Evolutionary conservation across 2,113 vertebrate species (phyloP).

Genomic region (Bubo bubo): DNA sequence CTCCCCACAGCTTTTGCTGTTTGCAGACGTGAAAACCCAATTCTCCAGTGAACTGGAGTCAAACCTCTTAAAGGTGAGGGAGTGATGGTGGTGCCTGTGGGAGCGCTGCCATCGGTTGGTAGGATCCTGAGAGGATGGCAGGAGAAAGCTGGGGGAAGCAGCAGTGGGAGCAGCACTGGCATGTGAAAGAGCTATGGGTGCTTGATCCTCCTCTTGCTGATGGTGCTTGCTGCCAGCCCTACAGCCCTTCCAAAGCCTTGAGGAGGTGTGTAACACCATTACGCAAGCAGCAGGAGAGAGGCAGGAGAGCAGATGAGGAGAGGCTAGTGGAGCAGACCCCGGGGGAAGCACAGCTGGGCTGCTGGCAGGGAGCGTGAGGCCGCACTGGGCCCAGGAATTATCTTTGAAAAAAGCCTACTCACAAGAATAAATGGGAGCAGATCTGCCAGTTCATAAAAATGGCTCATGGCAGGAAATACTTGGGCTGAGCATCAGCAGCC

Average conservation of each 20-base stretch:
- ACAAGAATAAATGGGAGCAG: not conserved
- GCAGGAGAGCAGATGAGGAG: not conserved
- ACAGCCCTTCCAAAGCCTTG: not conserved
- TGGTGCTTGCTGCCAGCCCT: not conserved
- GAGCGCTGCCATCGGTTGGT: accelerated
- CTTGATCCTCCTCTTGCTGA: not conserved
- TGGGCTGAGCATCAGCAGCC: not conserved
- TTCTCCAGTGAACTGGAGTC: not conserved
- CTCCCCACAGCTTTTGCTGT: not conserved
- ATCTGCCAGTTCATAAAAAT: not conserved
- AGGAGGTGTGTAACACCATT: not conserved
- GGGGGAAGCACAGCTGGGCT: not conserved
- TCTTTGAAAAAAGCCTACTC: not conserved
- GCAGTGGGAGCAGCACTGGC: accelerated
- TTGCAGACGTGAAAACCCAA: not conserved
- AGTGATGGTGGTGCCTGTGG: not conserved
- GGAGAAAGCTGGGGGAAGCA: not conserved
- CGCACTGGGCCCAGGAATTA: not conserved
- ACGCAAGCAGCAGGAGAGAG: not conserved
- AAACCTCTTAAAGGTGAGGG: not conserved
- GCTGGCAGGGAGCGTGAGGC: not conserved
- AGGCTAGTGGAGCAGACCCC: not conserved
- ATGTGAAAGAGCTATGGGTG: accelerated
- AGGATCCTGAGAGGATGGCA: accelerated
- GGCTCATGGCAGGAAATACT: not conserved